These are phyloP conservation scores for Abrostola triplasia DNA, from an alignment of 2,888 invertebrate species.

Conservation along the genomic window DNA sequence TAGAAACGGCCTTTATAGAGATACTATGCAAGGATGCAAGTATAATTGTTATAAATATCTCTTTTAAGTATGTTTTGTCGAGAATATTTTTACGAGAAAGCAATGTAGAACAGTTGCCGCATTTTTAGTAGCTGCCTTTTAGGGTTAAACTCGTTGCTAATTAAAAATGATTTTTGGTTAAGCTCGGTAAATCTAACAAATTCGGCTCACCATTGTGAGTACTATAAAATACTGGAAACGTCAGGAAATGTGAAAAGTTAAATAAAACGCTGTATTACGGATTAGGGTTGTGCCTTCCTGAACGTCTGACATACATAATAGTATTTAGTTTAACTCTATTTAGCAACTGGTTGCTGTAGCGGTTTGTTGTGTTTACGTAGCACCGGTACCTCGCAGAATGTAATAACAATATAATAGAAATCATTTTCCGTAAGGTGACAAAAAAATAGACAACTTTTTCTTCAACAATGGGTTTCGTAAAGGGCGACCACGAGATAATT, in stretches of 20 bases:
- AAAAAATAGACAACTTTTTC: background rate
- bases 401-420: background rate
- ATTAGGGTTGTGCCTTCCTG: slow-evolving; percentile 8
- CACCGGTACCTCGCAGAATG: background rate
- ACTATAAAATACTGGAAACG: slow-evolving; percentile 29
- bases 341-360: background rate
- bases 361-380: background rate
- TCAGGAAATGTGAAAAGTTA: slow-evolving; percentile 33
- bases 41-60: no score
- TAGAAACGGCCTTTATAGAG: no score
- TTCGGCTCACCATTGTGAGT: slow-evolving; percentile 9
- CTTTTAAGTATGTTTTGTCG: no score
- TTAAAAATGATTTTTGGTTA: slow-evolving; percentile 11
- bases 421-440: slow-evolving; percentile 2
- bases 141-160: background rate
- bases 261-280: slow-evolving; percentile 35
- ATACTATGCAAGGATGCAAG: no score
- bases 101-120: no score
- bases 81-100: no score
- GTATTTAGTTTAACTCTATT: slow-evolving; percentile 1
- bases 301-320: background rate
- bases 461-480: background rate
- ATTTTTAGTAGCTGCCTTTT: background rate
- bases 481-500: background rate
- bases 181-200: slow-evolving; percentile 18